Conservation (phyloP, 2,113 vertebrate species). For the Rhombomys opimus region DNA sequence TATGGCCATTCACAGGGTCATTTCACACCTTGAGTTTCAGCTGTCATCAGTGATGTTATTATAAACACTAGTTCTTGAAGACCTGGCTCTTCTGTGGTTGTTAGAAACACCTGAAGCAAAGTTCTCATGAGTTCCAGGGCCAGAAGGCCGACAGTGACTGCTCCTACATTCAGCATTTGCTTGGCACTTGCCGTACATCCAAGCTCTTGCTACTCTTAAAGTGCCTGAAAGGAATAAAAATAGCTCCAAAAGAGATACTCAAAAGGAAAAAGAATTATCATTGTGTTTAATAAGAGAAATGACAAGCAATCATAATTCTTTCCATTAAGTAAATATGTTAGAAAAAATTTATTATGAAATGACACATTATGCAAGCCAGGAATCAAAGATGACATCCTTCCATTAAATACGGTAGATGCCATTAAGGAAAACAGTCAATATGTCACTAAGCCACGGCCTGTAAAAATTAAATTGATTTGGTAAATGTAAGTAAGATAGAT, state of each 20-base stretch:
- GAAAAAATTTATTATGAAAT: slow-evolving; percentile 98
- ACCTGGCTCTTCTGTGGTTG: slow-evolving; percentile 9
- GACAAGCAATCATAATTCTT: slow-evolving; percentile 96
- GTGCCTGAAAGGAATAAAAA: slow-evolving; percentile 71
- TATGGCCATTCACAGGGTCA: background rate
- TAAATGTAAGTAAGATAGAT: slow-evolving; percentile 99
- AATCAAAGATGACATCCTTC: slow-evolving; percentile 98
- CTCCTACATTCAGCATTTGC: slow-evolving; percentile 12
- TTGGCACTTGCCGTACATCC: slow-evolving; percentile 60
- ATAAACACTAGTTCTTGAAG: slow-evolving; percentile 40
- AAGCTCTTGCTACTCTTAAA: background rate
- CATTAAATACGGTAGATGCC: slow-evolving; percentile 99
- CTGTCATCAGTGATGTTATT: background rate
- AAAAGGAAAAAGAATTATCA: slow-evolving; percentile 91
- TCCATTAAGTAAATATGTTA: slow-evolving; percentile 99
- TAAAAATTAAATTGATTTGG: slow-evolving; percentile 99
- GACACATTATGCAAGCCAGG: slow-evolving; percentile 95
- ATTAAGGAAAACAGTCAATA: slow-evolving; percentile 99
- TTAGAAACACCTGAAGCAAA: slow-evolving; percentile 16
- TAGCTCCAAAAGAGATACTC: slow-evolving; percentile 85
- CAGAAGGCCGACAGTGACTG: background rate
- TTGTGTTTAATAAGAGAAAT: slow-evolving; percentile 93
- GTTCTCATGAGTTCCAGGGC: background rate
- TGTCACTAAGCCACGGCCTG: slow-evolving; percentile 97
- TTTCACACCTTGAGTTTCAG: slow-evolving; percentile 12